A percentile compares a stretch with the other conserved stretches of the same genome.
Conservation (phyloP, 1,140 invertebrate genomes). For the Sipha flava region DNA sequence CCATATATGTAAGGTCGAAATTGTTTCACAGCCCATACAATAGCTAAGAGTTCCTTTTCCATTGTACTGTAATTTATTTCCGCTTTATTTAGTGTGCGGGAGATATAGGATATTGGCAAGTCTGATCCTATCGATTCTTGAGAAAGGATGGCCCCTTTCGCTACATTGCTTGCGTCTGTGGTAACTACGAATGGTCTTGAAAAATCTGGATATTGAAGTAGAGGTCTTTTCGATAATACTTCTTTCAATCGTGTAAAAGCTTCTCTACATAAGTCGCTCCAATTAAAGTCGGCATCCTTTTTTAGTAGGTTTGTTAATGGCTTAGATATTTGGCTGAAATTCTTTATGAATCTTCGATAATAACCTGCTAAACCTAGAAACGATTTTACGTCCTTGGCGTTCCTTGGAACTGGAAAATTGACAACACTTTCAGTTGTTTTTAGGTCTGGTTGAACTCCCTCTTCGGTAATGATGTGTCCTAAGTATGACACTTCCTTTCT, state of each 20-base stretch:
- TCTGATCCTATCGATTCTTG: constrained; percentile 39
- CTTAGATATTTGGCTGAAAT: constrained; percentile 39
- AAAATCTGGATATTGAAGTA: constrained; percentile 43
- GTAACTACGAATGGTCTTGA: constrained; percentile 48
- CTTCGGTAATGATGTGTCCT: constrained; percentile 40
- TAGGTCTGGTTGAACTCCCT: constrained; percentile 41
- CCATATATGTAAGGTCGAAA: constrained; percentile 48
- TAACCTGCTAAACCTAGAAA: constrained; percentile 47
- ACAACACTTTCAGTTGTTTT: constrained; percentile 42
- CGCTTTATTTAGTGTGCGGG: constrained; percentile 42
- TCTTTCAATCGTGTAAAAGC: constrained; percentile 44
- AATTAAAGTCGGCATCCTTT: neutral
- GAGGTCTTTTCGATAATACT: constrained; percentile 41
- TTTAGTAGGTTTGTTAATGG: constrained; percentile 38
- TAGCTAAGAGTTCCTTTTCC: constrained; percentile 44
- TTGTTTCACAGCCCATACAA: constrained; percentile 45
- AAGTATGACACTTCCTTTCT: constrained; percentile 39
- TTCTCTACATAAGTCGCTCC: too few relatives aligned
- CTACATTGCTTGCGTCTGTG: constrained; percentile 44
- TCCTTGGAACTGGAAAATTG: constrained; percentile 40
- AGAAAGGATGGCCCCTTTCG: constrained; percentile 39
- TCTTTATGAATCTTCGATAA: constrained; percentile 42
- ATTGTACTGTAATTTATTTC: constrained; percentile 45
- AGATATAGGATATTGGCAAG: constrained; percentile 43
- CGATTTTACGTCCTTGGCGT: constrained; percentile 41